Evolutionary conservation across 2,888 invertebrate genomes (phyloP).

Genomic region (Heterodera filipjevi): DNA sequence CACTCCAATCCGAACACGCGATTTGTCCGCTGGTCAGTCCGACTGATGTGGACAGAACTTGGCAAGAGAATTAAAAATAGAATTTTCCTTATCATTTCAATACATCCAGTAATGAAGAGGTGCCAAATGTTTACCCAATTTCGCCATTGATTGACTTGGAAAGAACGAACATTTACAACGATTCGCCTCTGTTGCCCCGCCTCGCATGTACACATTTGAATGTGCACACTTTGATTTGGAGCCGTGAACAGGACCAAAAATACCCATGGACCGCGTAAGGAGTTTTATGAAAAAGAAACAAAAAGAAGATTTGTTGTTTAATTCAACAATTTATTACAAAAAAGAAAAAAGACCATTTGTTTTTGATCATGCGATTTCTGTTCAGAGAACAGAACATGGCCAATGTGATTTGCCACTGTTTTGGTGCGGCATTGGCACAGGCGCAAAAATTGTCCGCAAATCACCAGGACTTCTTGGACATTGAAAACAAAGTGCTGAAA

Average conservation of each 20-base stretch:
- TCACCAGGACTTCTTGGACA: neutral
- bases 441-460: conserved; percentile 35
- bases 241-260: conserved; percentile 60
- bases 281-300: conserved; percentile 30
- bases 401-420: conserved; percentile 58
- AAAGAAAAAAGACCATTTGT: neutral
- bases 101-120: conserved; percentile 42
- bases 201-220: conserved; percentile 37
- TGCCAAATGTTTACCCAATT: conserved; percentile 57
- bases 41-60: conserved; percentile 47
- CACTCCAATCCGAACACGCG: conserved; percentile 46
- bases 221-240: conserved; percentile 55
- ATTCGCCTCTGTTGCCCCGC: conserved; percentile 48
- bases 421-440: conserved; percentile 60
- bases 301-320: too few species aligned
- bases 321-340: too few species aligned
- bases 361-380: neutral
- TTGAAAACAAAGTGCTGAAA: conserved; percentile 32
- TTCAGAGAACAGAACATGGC: conserved; percentile 62
- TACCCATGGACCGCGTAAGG: conserved; percentile 63
- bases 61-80: too few species aligned
- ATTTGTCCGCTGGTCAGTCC: conserved; percentile 44
- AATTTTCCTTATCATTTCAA: neutral
- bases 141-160: conserved; percentile 59
- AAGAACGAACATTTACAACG: conserved; percentile 57